A percentile compares a stretch with the other conserved stretches of the same genome.
Conservation (phyloP, 2,888 invertebrate species). For the Chaitophorus viminalis region DNA sequence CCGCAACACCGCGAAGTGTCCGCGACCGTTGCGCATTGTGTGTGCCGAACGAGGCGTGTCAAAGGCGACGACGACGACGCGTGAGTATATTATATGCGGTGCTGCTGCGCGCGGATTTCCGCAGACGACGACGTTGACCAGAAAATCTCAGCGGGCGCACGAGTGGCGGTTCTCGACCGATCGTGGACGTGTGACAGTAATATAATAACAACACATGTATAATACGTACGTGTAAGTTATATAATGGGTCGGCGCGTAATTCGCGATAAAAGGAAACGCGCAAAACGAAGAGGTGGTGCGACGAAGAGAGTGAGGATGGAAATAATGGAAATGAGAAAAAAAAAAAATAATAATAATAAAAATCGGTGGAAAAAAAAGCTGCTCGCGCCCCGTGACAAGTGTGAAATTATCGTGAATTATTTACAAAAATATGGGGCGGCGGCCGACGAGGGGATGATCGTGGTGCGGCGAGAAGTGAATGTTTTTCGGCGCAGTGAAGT, state of each 20-base stretch:
- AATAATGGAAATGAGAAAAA: neutral
- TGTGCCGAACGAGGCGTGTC: slow-evolving; percentile 52
- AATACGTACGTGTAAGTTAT: neutral
- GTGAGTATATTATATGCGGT: too few relatives aligned
- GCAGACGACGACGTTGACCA: slow-evolving; percentile 24
- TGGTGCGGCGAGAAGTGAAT: neutral
- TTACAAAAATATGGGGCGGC: slow-evolving; percentile 49
- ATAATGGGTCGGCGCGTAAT: slow-evolving; percentile 17
- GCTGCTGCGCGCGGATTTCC: neutral
- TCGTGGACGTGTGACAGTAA: slow-evolving; percentile 8
- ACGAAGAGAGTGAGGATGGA: neutral
- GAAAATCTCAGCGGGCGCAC: slow-evolving; percentile 51
- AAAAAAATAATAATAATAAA: too few relatives aligned
- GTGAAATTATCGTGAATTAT: slow-evolving; percentile 61
- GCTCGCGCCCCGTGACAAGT: slow-evolving; percentile 50
- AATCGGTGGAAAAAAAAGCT: slow-evolving; percentile 4
- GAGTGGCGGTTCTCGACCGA: neutral
- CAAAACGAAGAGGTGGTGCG: neutral
- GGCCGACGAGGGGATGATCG: neutral
- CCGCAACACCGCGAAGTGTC: neutral
- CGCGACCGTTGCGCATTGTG: slow-evolving; percentile 38
- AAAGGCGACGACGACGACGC: slow-evolving; percentile 30
- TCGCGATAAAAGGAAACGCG: slow-evolving; percentile 36
- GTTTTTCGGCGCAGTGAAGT: neutral
- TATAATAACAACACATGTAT: neutral